A percentile compares a stretch with the other conserved stretches of the same genome.
Evolutionary conservation across 2,888 invertebrate genomes (phyloP).

Genomic region (Monochamus alternatus): DNA sequence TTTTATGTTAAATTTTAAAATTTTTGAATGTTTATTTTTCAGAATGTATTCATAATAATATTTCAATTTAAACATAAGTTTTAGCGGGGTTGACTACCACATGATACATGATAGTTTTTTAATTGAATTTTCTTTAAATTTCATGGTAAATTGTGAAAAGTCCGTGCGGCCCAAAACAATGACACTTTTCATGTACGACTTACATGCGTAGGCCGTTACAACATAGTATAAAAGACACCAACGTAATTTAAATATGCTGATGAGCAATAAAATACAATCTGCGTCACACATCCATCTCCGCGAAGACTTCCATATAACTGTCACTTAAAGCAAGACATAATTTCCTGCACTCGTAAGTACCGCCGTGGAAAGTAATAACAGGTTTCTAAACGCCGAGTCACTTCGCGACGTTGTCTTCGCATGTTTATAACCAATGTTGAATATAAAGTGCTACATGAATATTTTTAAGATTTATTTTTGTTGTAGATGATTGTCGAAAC

Average conservation of each 20-base stretch:
- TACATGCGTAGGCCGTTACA: background rate
- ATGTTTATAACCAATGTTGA: constrained; percentile 44
- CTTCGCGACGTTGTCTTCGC: constrained; percentile 48
- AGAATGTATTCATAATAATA: too few relatives aligned
- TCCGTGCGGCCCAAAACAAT: too few relatives aligned
- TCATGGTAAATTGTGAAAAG: too few relatives aligned
- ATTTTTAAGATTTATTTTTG: constrained; percentile 43
- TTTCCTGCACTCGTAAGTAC: constrained; percentile 46
- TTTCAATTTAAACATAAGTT: too few relatives aligned
- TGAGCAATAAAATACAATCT: constrained; percentile 10
- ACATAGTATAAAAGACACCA: background rate
- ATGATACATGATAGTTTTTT: too few relatives aligned
- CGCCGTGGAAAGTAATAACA: constrained; percentile 50
- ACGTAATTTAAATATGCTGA: background rate
- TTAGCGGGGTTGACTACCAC: too few relatives aligned
- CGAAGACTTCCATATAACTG: constrained; percentile 36
- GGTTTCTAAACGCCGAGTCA: constrained; percentile 54
- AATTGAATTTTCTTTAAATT: too few relatives aligned
- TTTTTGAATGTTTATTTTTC: too few relatives aligned
- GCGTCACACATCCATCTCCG: constrained; percentile 31
- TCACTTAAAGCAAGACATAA: constrained; percentile 44
- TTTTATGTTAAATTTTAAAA: too few relatives aligned
- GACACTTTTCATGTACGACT: too few relatives aligned
- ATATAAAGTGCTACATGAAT: constrained; percentile 47
- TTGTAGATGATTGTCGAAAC: constrained; percentile 49